These are phyloP conservation scores for Andrena camellia DNA, from an alignment of 2,888 invertebrate genomes.

Conservation along the genomic window DNA sequence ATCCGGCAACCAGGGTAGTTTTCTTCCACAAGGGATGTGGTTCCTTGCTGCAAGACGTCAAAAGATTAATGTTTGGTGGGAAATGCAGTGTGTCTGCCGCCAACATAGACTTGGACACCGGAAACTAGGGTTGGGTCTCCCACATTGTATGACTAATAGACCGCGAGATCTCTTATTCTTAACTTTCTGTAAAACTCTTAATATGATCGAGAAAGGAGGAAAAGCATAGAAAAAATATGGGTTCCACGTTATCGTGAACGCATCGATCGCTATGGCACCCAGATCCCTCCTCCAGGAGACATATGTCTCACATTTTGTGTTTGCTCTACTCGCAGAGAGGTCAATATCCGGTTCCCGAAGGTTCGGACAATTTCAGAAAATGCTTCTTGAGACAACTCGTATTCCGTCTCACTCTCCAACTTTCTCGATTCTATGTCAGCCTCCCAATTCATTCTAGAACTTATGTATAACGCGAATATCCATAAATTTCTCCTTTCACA, in stretches of 20 bases:
- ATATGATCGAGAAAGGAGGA: conserved; percentile 8
- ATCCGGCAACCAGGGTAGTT: conserved; percentile 25
- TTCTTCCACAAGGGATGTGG: conserved; percentile 2
- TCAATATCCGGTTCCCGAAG: conserved; percentile 21
- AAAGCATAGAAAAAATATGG: conserved; percentile 11
- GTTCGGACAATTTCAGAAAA: not conserved
- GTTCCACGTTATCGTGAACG: conserved; percentile 12
- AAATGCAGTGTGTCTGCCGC: not conserved
- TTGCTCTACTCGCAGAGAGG: conserved; percentile 24
- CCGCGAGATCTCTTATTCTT: not conserved
- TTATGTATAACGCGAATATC: conserved; percentile 30
- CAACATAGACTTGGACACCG: not conserved
- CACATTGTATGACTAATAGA: conserved; percentile 12
- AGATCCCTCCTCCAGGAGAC: conserved; percentile 13
- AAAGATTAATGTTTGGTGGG: not conserved
- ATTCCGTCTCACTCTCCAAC: not conserved
- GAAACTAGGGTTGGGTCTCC: not conserved
- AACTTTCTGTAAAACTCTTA: conserved; percentile 6
- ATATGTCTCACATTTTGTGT: conserved; percentile 23
- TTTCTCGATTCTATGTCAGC: conserved; percentile 31
- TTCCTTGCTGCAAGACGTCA: conserved; percentile 10
- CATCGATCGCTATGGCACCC: conserved; percentile 1
- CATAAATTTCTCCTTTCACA: conserved; percentile 17
- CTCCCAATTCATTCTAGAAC: conserved; percentile 2
- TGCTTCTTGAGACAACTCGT: not conserved